A percentile compares a stretch with the other conserved stretches of the same genome.
Evolutionary conservation across 2,888 invertebrate genomes (phyloP).

Genomic region (Mellilla xanthometata): DNA sequence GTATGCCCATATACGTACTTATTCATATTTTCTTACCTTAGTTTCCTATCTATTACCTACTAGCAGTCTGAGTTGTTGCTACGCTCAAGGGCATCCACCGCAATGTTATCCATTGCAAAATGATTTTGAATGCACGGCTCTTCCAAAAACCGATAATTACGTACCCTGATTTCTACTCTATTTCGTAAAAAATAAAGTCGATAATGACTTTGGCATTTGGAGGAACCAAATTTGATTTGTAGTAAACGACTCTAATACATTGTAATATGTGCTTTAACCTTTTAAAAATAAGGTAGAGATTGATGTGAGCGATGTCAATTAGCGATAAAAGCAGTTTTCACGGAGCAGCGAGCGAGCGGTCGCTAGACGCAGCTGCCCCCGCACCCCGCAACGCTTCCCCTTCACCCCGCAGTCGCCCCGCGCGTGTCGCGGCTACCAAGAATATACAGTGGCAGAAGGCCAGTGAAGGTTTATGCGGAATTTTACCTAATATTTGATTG

Average conservation of each 20-base stretch:
- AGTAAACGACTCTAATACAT: neutral
- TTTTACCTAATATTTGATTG: slow-evolving; percentile 1
- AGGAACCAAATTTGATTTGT: slow-evolving; percentile 13
- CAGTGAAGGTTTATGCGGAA: too few relatives aligned
- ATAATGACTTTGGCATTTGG: neutral
- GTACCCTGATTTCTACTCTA: neutral
- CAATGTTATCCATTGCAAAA: slow-evolving; percentile 1
- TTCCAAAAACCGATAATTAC: neutral
- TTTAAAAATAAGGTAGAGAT: slow-evolving; percentile 10
- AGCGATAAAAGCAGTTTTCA: slow-evolving; percentile 70
- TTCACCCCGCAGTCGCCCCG: slow-evolving; percentile 52
- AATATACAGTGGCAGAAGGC: slow-evolving; percentile 25
- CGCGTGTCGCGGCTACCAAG: slow-evolving; percentile 71
- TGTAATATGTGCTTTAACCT: slow-evolving; percentile 16
- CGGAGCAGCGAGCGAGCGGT: slow-evolving; percentile 60
- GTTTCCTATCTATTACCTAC: too few relatives aligned
- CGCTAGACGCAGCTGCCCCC: slow-evolving; percentile 76
- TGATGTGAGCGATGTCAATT: slow-evolving; percentile 34
- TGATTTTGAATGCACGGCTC: slow-evolving; percentile 7
- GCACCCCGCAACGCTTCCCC: slow-evolving; percentile 42
- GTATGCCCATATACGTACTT: too few relatives aligned
- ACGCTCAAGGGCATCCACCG: too few relatives aligned
- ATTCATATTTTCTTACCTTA: too few relatives aligned
- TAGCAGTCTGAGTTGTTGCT: too few relatives aligned
- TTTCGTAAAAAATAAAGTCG: neutral